Conservation (phyloP, 2,113 vertebrate genomes). For the Phainopepla nitens region DNA sequence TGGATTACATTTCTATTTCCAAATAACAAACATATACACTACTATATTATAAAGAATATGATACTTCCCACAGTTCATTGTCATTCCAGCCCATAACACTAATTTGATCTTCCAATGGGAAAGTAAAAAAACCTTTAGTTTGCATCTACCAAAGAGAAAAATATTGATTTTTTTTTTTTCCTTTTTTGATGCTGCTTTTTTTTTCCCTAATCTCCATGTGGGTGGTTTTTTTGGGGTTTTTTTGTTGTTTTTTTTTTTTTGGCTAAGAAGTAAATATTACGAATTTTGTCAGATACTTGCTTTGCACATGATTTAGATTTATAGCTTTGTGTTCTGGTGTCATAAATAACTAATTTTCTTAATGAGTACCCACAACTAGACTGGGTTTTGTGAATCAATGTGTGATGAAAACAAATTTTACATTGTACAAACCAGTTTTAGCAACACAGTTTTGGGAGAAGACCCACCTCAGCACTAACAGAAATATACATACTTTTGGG, state of each 20-base stretch:
- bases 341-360: background rate
- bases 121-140: background rate
- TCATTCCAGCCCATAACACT: conserved; percentile 17
- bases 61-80: conserved; percentile 25
- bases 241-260: background rate
- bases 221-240: no score
- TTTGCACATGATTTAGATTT: background rate
- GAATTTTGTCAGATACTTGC: background rate
- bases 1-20: conserved; percentile 51
- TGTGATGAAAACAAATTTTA: background rate
- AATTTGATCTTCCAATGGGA: conserved; percentile 17
- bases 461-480: background rate
- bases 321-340: background rate
- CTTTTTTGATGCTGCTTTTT: background rate
- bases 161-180: background rate
- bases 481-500: background rate
- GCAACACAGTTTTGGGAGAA: background rate
- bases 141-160: background rate
- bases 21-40: conserved; percentile 25
- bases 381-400: background rate
- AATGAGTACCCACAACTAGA: background rate
- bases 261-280: background rate
- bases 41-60: conserved; percentile 9
- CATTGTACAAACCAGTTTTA: background rate
- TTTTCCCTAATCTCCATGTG: background rate